Evolutionary conservation across 2,888 invertebrate species (phyloP), one percentile per base, ranked within the genome.

Genomic region (Tridacna crocea): DNA sequence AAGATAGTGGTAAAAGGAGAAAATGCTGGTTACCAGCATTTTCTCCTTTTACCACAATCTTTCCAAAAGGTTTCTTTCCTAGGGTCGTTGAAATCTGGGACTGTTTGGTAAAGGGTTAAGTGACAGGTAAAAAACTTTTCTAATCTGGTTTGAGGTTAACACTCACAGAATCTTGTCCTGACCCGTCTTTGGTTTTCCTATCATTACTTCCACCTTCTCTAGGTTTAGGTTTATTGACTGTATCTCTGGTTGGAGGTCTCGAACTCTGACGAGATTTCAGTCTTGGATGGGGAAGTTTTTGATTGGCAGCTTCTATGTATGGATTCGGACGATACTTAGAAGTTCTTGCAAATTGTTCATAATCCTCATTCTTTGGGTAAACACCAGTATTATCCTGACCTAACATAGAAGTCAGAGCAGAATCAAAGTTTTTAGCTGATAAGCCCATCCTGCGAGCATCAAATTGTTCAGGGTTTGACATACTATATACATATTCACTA

Each of bases 401-500:
- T 60, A 92, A 78, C 93, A 92, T 92, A 26, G 88, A 86, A 13
- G 88, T 84, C 22, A 92, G 81, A 22, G 92, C 91, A 36, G 90
- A 83, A 70, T 92, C 92, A 91, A 92, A 92, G 8, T 88, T 91
- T 60, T 89, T 90, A n/a, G 91, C 86, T 22, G 88, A 87, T 26
- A 92, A 79, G 46, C 88, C 90, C 91, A 92, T 92, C 72, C 88
- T 90, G 11, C 90, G 79, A 17, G 89, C 90, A 85, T 92, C 92
- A 90, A 92, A 92, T 61, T 88, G 87, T 46, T 91, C 91, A 22
- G 80, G 72, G 24, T 80, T 83, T 17, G 79, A 66, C 87, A 90
- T 91, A 17, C 86, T 82, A 81, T 90, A 83, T 1, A 90, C 88
- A 87, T 91, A 91, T 81, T 92, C 90, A 85, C 90, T 91, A 2